Evolutionary conservation across 92 coral and sea anemone species (phyloP), one percentile per base, ranked within the genome.

Genomic region (Isaurus tuberculatus): DNA sequence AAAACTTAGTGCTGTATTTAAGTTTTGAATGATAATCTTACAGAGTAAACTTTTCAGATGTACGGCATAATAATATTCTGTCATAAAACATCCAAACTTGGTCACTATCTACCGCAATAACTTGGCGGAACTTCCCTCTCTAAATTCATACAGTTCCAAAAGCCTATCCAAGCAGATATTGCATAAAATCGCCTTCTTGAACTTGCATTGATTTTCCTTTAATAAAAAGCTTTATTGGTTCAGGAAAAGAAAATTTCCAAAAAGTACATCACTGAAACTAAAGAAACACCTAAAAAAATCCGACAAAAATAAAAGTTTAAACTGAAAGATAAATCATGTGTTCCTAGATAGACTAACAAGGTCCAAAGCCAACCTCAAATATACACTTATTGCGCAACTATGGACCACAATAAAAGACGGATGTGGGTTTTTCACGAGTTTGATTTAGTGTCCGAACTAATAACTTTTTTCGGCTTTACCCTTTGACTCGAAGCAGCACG

Each of bases 381-480:
- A 27, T 6, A 22, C 33, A 19, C 44, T 16, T 15, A n/a, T 70
- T 70, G 28, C n/a, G n/a, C n/a, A n/a, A n/a, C n/a, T 34, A 42
- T 72, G 9, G 81, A 75, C 67, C 27, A 16, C 66, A 29, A 75
- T 2, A 16, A 23, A 58, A 43, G 53, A 32, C 70, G 82, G 82
- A 57, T 17, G 82, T 58, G 82, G 82, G 23, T 57, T 77, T 36
- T 58, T 27, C 42, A 74, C 80, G 80, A 16, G 1, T 31, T 49
- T 74, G 49, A 29, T 46, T 9, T 57, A 13, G 28, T 2, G 42
- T 20, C 30, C 33, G 16, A 64, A 10, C 22, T 71, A 10, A 2
- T 27, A 26, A 73, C 26, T 46, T 48, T 36, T 70, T 29, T 23
- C 22, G n/a, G n/a, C n/a, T 30, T 4, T 32, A 40, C 51, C 31